Evolutionary conservation across 2,113 vertebrate species (phyloP), one percentile per base, ranked within the genome.

Genomic region (Platycercus adscitus): DNA sequence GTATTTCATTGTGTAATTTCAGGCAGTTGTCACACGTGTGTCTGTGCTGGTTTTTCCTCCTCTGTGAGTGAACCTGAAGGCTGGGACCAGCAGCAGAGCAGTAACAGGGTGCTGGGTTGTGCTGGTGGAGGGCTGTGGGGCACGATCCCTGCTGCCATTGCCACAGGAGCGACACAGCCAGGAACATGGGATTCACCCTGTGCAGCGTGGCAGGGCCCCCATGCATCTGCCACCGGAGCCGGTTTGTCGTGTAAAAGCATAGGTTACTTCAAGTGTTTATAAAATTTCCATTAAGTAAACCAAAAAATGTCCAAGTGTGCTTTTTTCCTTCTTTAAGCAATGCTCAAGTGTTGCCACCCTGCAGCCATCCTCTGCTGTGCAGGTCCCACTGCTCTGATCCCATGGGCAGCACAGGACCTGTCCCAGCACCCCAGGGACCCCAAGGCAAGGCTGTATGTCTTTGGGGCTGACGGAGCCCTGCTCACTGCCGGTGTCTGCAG

Each of bases 281-380:
- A 80, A 95, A 88, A 64, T 95, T 92, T 63, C 86, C 50, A 53
- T 63, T 83, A 93, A 85, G 69, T 95, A 33, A 92, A 83, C 49
- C 46, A 24, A 17, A 49, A 7, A 31, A 15, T 39, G 7, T 47
- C 33, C 20, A 2, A 0, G 18, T 5, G 33, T 88, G 79, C 26
- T 31, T 92, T 56, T 31, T 79, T 13, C 4, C 17, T 31, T 15
- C 72, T 25, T 21, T 5, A 12, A 33, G 4, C 53, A 0, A 0
- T 2, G 18, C 24, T 69, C 7, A 2, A 6, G 19, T 0, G 6
- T 13, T 44, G 63, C 6, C 3, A 21, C 6, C 2, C 28, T 53
- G 65, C 55, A 4, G 7, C 13, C 23, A 4, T 20, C 15, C 20
- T 66, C 31, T 73, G 76, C 53, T 23, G 13, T 12, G 18, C 31